Conservation (phyloP, 2,113 vertebrate genomes). For the Larimichthys crocea region DNA sequence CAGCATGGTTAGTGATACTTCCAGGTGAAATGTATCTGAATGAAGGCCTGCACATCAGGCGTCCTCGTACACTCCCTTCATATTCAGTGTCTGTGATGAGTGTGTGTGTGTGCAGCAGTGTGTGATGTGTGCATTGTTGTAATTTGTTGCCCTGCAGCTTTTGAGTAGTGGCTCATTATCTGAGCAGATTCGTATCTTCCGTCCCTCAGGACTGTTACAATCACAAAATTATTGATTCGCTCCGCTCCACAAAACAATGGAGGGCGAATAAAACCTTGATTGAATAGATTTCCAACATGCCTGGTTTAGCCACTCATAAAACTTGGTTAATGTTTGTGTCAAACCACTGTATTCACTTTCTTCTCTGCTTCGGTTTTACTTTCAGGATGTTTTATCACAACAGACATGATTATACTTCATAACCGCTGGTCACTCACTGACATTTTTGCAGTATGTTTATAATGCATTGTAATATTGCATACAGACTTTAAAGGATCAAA, state of each 20-base stretch:
- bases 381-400: background rate
- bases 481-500: background rate
- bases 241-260: constrained; percentile 65
- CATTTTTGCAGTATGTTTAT: too few relatives aligned
- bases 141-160: constrained; percentile 62
- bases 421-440: too few relatives aligned
- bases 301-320: constrained; percentile 28
- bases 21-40: background rate
- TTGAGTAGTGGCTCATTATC: constrained; percentile 70
- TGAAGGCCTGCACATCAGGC: background rate
- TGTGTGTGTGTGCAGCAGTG: constrained; percentile 1
- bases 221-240: constrained; percentile 74
- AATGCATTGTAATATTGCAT: too few relatives aligned
- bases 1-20: constrained; percentile 1
- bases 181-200: constrained; percentile 65
- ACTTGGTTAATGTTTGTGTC: constrained; percentile 27
- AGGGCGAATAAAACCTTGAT: constrained; percentile 59
- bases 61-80: constrained; percentile 19
- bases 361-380: constrained; percentile 1
- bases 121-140: constrained; percentile 35
- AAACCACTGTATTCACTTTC: constrained; percentile 22
- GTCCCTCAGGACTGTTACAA: constrained; percentile 63
- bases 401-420: too few relatives aligned
- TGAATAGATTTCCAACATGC: constrained; percentile 56
- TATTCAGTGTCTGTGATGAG: constrained; percentile 2